Conservation (phyloP, 2,888 invertebrate genomes). For the Meteorus colon region DNA sequence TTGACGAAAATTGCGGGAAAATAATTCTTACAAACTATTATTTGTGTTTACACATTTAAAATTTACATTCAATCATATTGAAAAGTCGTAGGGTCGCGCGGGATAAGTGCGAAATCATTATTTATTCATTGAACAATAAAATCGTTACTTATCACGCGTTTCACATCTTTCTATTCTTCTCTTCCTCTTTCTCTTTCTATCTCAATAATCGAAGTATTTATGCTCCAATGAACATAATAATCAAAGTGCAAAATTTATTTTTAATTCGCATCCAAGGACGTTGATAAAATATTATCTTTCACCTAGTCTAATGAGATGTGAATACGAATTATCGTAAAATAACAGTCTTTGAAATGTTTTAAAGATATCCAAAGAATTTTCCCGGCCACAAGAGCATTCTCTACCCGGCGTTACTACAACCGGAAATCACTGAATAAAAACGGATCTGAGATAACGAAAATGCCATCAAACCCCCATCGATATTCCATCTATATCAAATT, state of each 20-base stretch:
- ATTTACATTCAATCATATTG: not conserved
- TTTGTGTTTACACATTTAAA: slow-evolving; percentile 16
- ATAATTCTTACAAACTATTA: slow-evolving; percentile 61
- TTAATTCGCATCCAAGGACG: slow-evolving; percentile 27
- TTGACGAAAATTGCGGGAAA: slow-evolving; percentile 43
- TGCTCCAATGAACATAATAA: slow-evolving; percentile 15
- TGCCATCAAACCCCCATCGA: too few relatives aligned
- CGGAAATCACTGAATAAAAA: not conserved
- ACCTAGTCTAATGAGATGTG: not conserved
- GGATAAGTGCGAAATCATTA: slow-evolving; percentile 44
- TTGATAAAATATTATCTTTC: slow-evolving; percentile 10
- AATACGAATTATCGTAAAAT: not conserved
- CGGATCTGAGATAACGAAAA: not conserved
- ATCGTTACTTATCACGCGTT: slow-evolving; percentile 44
- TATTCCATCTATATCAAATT: too few relatives aligned
- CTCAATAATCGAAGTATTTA: not conserved
- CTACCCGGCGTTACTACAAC: not conserved
- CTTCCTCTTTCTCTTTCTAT: not conserved
- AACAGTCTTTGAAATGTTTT: not conserved
- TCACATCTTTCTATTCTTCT: not conserved
- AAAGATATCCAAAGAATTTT: not conserved
- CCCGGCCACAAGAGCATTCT: not conserved
- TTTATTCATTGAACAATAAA: slow-evolving; percentile 25
- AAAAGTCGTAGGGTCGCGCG: slow-evolving; percentile 1
- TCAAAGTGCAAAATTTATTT: slow-evolving; percentile 28